Base-by-base conservation (phyloP, 2,888 invertebrate species). In the Hydriomena furcata region DNA sequence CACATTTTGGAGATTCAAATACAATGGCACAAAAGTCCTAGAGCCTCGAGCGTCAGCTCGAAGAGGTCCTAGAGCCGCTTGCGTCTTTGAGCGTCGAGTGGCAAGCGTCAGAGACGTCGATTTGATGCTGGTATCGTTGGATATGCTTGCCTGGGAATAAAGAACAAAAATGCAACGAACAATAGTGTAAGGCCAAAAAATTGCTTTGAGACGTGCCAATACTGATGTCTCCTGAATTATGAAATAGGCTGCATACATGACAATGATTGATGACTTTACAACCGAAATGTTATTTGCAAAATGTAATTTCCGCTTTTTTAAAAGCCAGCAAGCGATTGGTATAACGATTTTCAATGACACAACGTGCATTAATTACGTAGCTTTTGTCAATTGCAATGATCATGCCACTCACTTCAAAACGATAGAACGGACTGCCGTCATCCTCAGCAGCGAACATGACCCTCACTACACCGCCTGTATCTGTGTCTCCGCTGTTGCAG, bases 1-100 rank as follows among this genome's bases (percentile, higher is more conserved):
- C 1, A 71, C 61, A 27, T 73, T 70, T 4, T 65, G 66, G 23
- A 79, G 58, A 44, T 73, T 76, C 7, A 88, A 56, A 50, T 87
- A 88, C 0, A 89, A 65, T 0, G 89, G 88, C 1, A 88, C 76
- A 23, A 81, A 70, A 0, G 82, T 80, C 41, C 78, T 60, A 0
- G 74, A 53, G 2, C 66, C 63, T 1, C 61, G 54, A 1, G 73
- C 34, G 44, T 80, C 84, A 0, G 76, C 62, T 8, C 68, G 58
- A 30, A 85, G 63, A 0, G 85, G 73, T 0, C 79, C 78, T 0
- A 87, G 58, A 0, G 81, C 79, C 0, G 84, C 83, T 52, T 75
- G 70, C 1, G 62, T 17, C 7, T 68, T 60, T 0, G 65, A 49
- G 1, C 60, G 58, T 0, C 65, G 68, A 0, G 77, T 68, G 1